Conservation (phyloP, 2,113 vertebrate species). For the Anolis sagrei region DNA sequence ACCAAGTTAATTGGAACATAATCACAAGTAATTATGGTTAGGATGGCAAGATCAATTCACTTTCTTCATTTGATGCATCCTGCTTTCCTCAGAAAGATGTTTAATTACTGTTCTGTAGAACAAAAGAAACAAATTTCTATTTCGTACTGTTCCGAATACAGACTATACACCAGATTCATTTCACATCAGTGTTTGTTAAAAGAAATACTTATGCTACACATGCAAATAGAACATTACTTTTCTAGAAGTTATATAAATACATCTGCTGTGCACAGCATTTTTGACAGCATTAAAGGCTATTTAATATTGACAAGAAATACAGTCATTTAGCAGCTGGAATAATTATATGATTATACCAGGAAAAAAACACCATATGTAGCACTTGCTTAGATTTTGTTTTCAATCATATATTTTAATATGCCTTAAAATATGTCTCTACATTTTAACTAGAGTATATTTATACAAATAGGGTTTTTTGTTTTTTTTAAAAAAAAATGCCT, state of each 20-base stretch:
- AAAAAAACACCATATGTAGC: background rate
- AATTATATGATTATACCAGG: slow-evolving; percentile 34
- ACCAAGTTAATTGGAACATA: background rate
- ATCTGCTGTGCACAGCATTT: slow-evolving; percentile 28
- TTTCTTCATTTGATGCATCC: background rate
- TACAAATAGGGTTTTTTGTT: background rate
- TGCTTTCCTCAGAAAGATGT: background rate
- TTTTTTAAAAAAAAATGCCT: too few relatives aligned
- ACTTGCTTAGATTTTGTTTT: slow-evolving; percentile 22
- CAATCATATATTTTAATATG: background rate
- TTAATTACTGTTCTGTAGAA: background rate
- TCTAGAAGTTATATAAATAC: slow-evolving; percentile 3
- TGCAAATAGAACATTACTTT: slow-evolving; percentile 12
- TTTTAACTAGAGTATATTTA: background rate
- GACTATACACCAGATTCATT: background rate
- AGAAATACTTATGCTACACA: background rate
- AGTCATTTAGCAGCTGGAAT: slow-evolving; percentile 42
- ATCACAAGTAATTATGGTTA: background rate
- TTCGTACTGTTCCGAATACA: background rate
- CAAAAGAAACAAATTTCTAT: background rate
- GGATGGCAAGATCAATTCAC: background rate
- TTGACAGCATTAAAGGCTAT: slow-evolving; percentile 17
- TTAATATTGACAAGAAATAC: slow-evolving; percentile 22
- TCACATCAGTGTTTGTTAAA: slow-evolving; percentile 8
- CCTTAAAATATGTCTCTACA: background rate